Evolutionary conservation across 2,888 invertebrate species (phyloP).

Genomic region (Agonopterix heracliana): DNA sequence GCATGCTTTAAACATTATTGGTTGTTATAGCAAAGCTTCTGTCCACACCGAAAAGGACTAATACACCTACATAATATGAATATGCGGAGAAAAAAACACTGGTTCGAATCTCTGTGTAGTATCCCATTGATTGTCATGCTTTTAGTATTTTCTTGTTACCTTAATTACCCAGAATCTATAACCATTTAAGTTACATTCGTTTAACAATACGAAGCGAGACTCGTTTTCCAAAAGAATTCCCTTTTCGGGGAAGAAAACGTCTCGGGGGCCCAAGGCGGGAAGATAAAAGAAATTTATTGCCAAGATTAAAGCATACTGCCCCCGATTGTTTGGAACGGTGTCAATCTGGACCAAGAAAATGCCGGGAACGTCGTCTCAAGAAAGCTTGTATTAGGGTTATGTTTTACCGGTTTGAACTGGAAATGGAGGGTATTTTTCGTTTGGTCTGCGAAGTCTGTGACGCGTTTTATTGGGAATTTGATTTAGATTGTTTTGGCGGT

Average conservation of each 20-base stretch:
- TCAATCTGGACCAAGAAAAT: conserved; percentile 48
- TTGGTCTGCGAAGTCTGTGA: conserved; percentile 13
- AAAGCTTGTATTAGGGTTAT: conserved; percentile 15
- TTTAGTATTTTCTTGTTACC: neutral
- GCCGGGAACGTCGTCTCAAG: conserved; percentile 25
- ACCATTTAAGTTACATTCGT: no score
- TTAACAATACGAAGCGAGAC: neutral
- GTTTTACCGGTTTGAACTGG: conserved; percentile 19
- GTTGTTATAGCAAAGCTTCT: no score
- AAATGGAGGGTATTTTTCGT: conserved; percentile 17
- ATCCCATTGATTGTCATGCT: no score
- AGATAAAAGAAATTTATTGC: conserved; percentile 69
- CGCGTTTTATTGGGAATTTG: conserved; percentile 13
- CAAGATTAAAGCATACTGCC: conserved; percentile 51
- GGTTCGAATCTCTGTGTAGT: no score
- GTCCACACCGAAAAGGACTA: no score
- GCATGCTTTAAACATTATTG: no score
- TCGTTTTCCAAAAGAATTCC: conserved; percentile 31
- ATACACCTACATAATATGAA: no score
- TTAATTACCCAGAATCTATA: no score
- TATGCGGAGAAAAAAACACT: no score
- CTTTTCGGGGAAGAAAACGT: conserved; percentile 29
- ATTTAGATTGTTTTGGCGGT: conserved; percentile 9
- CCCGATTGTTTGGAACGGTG: conserved; percentile 55
- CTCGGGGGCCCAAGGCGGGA: conserved; percentile 25